Evolutionary conservation across 2,113 vertebrate species (phyloP).

Genomic region (Gracilinanus agilis): DNA sequence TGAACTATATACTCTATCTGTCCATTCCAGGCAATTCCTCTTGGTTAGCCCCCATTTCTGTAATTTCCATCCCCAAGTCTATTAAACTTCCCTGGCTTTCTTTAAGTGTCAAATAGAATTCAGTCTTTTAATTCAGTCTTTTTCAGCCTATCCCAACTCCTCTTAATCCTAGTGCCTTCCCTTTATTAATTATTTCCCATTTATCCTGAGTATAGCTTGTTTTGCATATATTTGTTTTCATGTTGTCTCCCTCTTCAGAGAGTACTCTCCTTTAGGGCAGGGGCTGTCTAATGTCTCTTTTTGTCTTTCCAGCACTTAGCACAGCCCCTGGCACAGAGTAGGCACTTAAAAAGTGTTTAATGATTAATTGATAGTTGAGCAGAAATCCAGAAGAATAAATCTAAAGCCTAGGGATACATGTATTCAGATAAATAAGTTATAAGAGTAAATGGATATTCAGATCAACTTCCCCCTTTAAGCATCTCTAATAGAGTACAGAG

Average conservation of each 20-base stretch:
- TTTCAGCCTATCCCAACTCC: not conserved
- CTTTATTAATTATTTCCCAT: not conserved
- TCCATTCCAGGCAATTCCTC: not conserved
- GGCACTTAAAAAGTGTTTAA: not conserved
- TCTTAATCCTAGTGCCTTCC: not conserved
- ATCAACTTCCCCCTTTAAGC: not conserved
- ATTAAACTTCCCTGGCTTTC: not conserved
- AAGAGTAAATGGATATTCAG: not conserved
- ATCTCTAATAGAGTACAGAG: not conserved
- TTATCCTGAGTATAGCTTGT: not conserved
- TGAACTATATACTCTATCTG: not conserved
- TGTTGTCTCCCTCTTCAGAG: not conserved
- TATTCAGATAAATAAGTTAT: not conserved
- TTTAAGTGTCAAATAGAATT: not conserved
- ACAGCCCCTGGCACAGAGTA: not conserved
- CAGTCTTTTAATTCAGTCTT: not conserved
- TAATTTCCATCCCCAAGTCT: not conserved
- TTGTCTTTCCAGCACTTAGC: not conserved
- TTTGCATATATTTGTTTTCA: not conserved
- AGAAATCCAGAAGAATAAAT: not conserved
- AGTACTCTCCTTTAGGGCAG: not conserved
- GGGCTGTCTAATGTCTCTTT: not conserved
- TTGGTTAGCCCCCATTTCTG: rapidly evolving
- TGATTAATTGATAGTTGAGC: not conserved
- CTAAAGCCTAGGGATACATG: not conserved